phyloP scores from a whole-genome alignment of 1,140 invertebrate species.

The Hyles vespertilio region DNA sequence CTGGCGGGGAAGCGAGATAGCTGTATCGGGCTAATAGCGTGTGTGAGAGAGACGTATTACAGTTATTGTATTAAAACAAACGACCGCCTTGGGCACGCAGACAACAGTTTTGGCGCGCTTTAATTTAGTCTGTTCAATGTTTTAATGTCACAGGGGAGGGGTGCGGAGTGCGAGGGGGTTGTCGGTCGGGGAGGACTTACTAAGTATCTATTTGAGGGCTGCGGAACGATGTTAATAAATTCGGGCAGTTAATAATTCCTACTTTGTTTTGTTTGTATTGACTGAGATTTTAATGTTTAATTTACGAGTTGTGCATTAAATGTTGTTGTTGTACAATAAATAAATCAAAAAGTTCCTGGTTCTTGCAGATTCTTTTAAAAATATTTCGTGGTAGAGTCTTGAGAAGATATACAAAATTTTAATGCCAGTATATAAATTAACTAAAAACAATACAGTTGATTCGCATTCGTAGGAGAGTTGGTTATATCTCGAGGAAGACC shows the following conservation, averaged over 20 bases:
- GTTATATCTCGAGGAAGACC: too few species aligned
- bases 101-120: slow-evolving; percentile 71
- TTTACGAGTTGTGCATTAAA: too few species aligned
- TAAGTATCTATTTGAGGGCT: slow-evolving; percentile 74
- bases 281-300: neutral
- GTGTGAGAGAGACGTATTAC: slow-evolving; percentile 52
- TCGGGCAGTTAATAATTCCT: slow-evolving; percentile 64
- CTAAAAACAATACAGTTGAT: too few species aligned
- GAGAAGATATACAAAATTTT: too few species aligned
- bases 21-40: slow-evolving; percentile 27
- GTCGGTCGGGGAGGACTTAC: slow-evolving; percentile 34
- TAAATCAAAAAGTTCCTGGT: too few species aligned
- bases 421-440: too few species aligned
- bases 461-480: too few species aligned
- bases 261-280: slow-evolving; percentile 42
- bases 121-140: slow-evolving; percentile 71
- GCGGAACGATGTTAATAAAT: slow-evolving; percentile 66
- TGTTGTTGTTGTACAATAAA: too few species aligned
- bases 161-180: slow-evolving; percentile 14
- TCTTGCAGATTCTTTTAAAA: too few species aligned
- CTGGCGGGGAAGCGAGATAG: slow-evolving; percentile 38
- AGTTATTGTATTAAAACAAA: slow-evolving; percentile 74
- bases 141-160: slow-evolving; percentile 58
- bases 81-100: slow-evolving; percentile 67
- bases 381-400: too few species aligned